phyloP scores from a whole-genome alignment of 2,797 vertebrate genomes.

The Liparis tanakae region DNA sequence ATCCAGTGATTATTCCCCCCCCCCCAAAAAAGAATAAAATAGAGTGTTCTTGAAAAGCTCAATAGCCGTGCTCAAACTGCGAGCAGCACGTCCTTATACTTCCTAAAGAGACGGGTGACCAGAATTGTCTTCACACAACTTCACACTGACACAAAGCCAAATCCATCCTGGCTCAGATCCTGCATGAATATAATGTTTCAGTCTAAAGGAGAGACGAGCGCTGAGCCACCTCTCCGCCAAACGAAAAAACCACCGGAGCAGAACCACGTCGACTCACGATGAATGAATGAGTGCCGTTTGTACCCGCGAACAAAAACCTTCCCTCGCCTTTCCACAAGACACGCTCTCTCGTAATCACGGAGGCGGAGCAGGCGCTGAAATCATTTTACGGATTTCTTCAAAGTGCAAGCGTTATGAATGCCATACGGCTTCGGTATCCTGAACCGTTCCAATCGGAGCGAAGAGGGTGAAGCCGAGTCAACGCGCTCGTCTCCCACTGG shows the following conservation, averaged over 20 bases:
- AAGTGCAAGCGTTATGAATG: constrained; percentile 14
- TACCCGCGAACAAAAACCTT: constrained; percentile 12
- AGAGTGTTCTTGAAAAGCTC: not conserved
- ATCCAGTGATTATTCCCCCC: not conserved
- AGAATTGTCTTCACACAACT: constrained; percentile 17
- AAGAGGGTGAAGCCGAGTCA: constrained; percentile 3
- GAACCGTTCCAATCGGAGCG: not conserved
- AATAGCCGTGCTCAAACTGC: constrained; percentile 3
- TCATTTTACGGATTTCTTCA: constrained; percentile 29
- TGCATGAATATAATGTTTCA: constrained; percentile 29
- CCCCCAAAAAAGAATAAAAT: not conserved
- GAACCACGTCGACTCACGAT: constrained; percentile 25
- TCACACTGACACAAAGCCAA: constrained; percentile 22
- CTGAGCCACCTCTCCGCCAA: constrained; percentile 8
- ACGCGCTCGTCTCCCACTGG: not conserved
- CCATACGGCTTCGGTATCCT: not conserved
- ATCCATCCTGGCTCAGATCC: constrained; percentile 11
- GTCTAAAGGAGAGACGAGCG: constrained; percentile 19
- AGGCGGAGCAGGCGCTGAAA: constrained; percentile 26
- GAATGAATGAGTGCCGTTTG: too few relatives aligned
- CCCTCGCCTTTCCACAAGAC: constrained; percentile 30
- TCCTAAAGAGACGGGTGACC: constrained; percentile 25
- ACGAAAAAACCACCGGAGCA: constrained; percentile 15
- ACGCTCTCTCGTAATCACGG: constrained; percentile 22
- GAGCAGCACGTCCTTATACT: constrained; percentile 24